A percentile compares a stretch with the other conserved stretches of the same genome.
Evolutionary conservation across 2,113 vertebrate genomes (phyloP).

Genomic region (Trematomus loennbergii): DNA sequence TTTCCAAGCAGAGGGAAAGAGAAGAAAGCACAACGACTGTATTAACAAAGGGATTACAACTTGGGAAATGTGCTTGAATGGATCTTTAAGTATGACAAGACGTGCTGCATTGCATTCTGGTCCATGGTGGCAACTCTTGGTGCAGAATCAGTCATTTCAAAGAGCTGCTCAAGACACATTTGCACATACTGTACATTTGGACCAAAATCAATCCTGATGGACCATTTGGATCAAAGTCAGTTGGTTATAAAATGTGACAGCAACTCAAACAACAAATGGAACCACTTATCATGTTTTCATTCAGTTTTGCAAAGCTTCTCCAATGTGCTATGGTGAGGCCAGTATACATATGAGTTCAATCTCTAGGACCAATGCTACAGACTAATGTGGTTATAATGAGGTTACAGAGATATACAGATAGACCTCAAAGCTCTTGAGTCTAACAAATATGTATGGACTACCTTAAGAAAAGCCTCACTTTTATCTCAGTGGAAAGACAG

Average conservation of each 20-base stretch:
- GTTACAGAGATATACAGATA: conserved; percentile 2
- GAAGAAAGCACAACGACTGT: not conserved
- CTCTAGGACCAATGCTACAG: not conserved
- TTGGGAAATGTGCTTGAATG: not conserved
- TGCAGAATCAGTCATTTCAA: not conserved
- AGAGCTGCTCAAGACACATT: not conserved
- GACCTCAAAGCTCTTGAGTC: conserved; percentile 17
- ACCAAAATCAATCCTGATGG: not conserved
- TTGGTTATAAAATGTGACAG: not conserved
- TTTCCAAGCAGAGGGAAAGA: not conserved
- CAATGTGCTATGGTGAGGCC: not conserved
- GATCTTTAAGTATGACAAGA: not conserved
- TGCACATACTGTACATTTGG: not conserved
- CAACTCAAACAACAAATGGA: not conserved
- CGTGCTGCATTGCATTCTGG: not conserved
- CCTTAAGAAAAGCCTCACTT: conserved; percentile 1
- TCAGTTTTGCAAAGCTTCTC: not conserved
- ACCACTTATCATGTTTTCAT: not conserved
- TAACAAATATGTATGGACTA: no score
- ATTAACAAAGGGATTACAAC: not conserved
- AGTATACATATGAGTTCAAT: not conserved
- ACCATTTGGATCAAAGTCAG: conserved; percentile 1
- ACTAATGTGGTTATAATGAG: not conserved
- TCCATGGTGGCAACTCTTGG: not conserved
- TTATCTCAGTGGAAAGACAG: not conserved